These are phyloP conservation scores for Caretta caretta DNA, from an alignment of 2,113 vertebrate genomes.

Conservation along the genomic window DNA sequence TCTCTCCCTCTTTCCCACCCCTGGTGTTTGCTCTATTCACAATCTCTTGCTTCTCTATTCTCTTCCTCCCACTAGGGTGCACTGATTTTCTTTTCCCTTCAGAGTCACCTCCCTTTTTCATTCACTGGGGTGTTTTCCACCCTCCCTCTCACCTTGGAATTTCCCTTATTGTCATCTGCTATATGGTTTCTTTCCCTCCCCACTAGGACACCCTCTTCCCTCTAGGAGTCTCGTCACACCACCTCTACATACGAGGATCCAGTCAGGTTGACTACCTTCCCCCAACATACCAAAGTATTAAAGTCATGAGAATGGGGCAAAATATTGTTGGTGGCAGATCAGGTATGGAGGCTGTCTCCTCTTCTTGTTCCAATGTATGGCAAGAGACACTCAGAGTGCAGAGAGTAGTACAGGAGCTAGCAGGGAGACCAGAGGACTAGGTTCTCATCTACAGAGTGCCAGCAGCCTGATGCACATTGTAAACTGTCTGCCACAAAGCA, in stretches of 20 bases:
- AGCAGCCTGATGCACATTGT: not conserved
- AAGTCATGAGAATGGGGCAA: not conserved
- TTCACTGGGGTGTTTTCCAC: not conserved
- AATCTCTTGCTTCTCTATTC: not conserved
- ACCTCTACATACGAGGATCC: rapidly evolving
- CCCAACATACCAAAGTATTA: not conserved
- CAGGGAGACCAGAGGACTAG: not conserved
- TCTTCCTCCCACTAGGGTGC: not conserved
- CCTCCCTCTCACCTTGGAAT: not conserved
- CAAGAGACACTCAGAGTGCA: not conserved
- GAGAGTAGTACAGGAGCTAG: not conserved
- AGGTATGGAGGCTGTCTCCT: rapidly evolving
- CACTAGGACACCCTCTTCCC: not conserved
- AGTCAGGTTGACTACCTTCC: not conserved
- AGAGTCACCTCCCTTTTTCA: not conserved
- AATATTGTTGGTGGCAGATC: not conserved
- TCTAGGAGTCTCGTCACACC: not conserved
- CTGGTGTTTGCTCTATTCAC: not conserved
- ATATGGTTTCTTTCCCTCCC: not conserved
- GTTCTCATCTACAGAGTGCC: not conserved
- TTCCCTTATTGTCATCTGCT: not conserved
- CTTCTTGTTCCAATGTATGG: not conserved
- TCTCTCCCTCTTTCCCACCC: not conserved
- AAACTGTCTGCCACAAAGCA: not conserved
- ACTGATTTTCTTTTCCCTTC: not conserved